A percentile compares a stretch with the other conserved stretches of the same genome.
These are phyloP conservation scores for Coluber constrictor DNA, from an alignment of 2,797 vertebrate species.

Conservation along the genomic window DNA sequence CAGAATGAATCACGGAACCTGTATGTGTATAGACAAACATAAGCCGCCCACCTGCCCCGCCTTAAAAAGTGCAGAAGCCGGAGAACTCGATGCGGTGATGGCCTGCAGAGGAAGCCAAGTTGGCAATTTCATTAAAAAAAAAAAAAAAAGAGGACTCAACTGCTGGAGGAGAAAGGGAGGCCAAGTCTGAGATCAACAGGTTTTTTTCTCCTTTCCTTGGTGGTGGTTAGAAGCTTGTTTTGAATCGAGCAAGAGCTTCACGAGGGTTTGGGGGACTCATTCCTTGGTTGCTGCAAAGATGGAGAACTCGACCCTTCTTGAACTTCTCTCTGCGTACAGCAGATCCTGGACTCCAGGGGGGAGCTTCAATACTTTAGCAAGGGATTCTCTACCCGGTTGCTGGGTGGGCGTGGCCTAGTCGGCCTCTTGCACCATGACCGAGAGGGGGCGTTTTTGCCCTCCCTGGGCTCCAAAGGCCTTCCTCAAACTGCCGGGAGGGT, in stretches of 20 bases:
- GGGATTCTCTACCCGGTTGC: too few species aligned
- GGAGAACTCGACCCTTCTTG: background rate
- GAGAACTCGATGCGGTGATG: background rate
- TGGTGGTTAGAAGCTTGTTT: background rate
- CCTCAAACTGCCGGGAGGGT: too few species aligned
- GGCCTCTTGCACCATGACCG: too few species aligned
- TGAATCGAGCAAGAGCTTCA: background rate
- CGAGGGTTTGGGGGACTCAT: background rate
- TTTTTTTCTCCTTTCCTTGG: background rate
- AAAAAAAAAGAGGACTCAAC: too few species aligned
- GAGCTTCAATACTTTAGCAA: too few species aligned
- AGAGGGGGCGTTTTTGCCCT: too few species aligned
- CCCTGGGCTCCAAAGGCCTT: too few species aligned
- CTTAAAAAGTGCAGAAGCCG: constrained; percentile 8
- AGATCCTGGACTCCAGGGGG: background rate
- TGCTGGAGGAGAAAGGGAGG: background rate
- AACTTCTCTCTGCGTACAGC: background rate
- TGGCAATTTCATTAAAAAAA: background rate
- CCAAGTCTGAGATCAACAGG: background rate
- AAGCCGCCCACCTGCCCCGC: background rate
- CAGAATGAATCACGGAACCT: constrained; percentile 23
- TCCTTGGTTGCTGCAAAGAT: background rate
- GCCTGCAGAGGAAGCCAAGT: background rate
- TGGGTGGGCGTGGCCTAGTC: too few species aligned
- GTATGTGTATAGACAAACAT: constrained; percentile 5